These are phyloP conservation scores for Zaprionus tsacasi DNA, from an alignment of 1,140 invertebrate genomes.

Conservation along the genomic window DNA sequence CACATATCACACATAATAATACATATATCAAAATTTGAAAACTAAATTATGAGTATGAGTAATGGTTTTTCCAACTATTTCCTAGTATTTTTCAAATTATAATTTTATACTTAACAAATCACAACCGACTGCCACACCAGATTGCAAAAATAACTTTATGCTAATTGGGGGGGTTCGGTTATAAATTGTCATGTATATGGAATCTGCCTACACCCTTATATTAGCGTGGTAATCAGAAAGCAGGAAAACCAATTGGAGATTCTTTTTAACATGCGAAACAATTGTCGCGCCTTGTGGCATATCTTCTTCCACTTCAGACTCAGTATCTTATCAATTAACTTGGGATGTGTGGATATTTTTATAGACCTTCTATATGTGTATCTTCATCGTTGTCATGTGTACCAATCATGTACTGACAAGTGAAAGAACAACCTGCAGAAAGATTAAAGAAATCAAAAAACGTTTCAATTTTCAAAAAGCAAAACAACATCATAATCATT, in stretches of 20 bases:
- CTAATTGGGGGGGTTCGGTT: not conserved
- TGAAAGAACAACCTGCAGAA: not conserved
- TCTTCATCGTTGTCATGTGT: not conserved
- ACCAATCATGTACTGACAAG: no score
- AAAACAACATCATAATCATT: not conserved
- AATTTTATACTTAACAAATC: not conserved
- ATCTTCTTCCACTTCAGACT: not conserved
- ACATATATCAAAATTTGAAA: not conserved
- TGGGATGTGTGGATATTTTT: not conserved
- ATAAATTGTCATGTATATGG: not conserved
- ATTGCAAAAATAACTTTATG: not conserved
- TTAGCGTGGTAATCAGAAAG: not conserved
- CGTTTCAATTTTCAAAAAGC: not conserved
- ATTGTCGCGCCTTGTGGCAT: not conserved
- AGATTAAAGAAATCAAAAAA: conserved; percentile 1
- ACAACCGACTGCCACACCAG: not conserved
- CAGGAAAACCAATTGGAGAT: not conserved
- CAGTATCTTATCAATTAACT: not conserved
- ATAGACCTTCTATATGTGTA: not conserved
- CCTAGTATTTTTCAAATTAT: not conserved
- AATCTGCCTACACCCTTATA: not conserved
- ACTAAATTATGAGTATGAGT: no score
- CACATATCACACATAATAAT: not conserved
- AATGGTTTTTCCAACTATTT: not conserved
- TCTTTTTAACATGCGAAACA: not conserved